Conservation (phyloP, 2,888 invertebrate genomes). For the Sphinx pinastri region DNA sequence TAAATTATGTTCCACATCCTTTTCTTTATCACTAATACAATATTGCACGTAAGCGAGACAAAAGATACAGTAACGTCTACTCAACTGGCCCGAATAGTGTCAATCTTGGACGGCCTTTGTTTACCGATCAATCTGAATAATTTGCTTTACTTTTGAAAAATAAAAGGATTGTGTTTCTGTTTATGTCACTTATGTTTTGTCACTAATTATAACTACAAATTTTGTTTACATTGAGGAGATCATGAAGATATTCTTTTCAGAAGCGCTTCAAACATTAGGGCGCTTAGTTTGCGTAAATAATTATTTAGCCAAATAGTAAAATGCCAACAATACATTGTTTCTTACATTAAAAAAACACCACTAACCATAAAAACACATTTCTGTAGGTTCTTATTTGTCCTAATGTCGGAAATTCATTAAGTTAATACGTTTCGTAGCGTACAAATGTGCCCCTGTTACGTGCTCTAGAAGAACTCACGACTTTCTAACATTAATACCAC, state of each 20-base stretch:
- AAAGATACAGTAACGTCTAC: constrained; percentile 39
- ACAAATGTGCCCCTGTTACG: constrained; percentile 63
- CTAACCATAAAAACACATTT: constrained; percentile 48
- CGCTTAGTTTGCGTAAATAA: no score
- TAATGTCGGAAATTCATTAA: constrained; percentile 70
- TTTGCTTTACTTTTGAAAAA: constrained; percentile 38
- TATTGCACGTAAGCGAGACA: constrained; percentile 25
- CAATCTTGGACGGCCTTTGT: constrained; percentile 49
- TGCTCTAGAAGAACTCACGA: constrained; percentile 36
- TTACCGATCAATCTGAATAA: constrained; percentile 52
- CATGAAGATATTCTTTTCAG: no score
- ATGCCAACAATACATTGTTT: no score
- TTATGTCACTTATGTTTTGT: background rate
- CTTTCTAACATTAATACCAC: constrained; percentile 53
- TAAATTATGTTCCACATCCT: constrained; percentile 60
- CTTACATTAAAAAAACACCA: no score
- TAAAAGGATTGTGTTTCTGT: constrained; percentile 43
- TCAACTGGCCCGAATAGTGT: constrained; percentile 36
- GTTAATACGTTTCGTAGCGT: constrained; percentile 65
- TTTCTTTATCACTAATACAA: constrained; percentile 39
- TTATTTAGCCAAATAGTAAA: no score
- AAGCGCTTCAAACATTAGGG: no score
- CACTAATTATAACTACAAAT: no score
- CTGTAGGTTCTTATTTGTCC: constrained; percentile 52
- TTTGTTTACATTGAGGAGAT: no score